A percentile compares a stretch with the other conserved stretches of the same genome.
Evolutionary conservation across 1,140 invertebrate species (phyloP).

Genomic region (Anoplophora glabripennis): DNA sequence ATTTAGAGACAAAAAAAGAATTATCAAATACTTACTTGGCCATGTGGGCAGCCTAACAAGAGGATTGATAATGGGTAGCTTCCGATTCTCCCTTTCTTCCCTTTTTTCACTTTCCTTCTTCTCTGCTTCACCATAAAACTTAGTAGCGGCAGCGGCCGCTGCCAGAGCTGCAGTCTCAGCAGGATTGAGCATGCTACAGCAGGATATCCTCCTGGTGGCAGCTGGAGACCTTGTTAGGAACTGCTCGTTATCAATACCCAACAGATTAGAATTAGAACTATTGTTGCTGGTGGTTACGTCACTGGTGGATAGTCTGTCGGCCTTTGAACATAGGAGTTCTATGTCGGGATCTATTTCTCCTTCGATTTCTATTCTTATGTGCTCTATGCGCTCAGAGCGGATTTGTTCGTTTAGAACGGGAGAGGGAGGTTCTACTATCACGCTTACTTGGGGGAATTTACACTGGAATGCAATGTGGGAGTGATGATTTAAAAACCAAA

Average conservation of each 20-base stretch:
- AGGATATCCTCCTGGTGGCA: constrained; percentile 73
- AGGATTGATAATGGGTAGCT: constrained; percentile 87
- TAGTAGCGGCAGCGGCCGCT: constrained; percentile 56
- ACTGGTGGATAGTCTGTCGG: constrained; percentile 44
- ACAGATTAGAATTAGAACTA: constrained; percentile 56
- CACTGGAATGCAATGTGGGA: constrained; percentile 27
- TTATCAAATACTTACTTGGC: constrained; percentile 66
- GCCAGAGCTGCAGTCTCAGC: constrained; percentile 57
- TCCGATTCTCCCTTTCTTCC: constrained; percentile 52
- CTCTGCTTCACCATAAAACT: constrained; percentile 39
- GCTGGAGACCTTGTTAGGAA: constrained; percentile 67
- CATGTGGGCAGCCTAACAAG: constrained; percentile 80
- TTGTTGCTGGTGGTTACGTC: constrained; percentile 43
- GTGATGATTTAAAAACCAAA: neutral
- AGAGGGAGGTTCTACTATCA: constrained; percentile 68
- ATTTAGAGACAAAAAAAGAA: too few relatives aligned
- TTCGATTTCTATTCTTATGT: constrained; percentile 42
- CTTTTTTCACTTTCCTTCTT: constrained; percentile 40
- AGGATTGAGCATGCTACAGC: constrained; percentile 71
- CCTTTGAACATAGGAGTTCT: constrained; percentile 50
- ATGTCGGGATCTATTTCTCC: constrained; percentile 46
- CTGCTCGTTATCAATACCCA: constrained; percentile 59
- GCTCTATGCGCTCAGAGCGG: constrained; percentile 52
- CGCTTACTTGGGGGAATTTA: constrained; percentile 61
- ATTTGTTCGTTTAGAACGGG: constrained; percentile 52